These are phyloP conservation scores for Dynastes hyllus DNA, from an alignment of 2,888 invertebrate species.

Conservation along the genomic window DNA sequence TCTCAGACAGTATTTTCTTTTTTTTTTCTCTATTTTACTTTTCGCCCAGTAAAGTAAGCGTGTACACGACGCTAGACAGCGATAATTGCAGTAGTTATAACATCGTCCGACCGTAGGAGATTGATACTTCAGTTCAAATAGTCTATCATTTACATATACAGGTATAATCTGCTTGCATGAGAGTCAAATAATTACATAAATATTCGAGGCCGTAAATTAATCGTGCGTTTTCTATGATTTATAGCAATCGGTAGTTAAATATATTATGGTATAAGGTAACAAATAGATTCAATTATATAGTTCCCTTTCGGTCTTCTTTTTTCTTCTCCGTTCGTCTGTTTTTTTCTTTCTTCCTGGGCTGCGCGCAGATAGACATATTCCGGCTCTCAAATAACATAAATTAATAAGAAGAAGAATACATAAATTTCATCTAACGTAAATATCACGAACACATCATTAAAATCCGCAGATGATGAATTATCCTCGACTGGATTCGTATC, in stretches of 20 bases:
- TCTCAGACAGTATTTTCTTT: too few species aligned
- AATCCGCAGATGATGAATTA: constrained; percentile 33
- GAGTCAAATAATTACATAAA: constrained; percentile 55
- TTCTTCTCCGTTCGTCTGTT: constrained; percentile 4
- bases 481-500: constrained; percentile 15
- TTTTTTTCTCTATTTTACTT: too few species aligned
- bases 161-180: constrained; percentile 58
- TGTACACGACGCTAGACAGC: not conserved
- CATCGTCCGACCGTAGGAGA: constrained; percentile 14
- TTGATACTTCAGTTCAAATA: constrained; percentile 48
- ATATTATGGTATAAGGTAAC: constrained; percentile 52
- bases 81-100: constrained; percentile 26
- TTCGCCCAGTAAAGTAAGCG: too few species aligned
- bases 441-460: constrained; percentile 46
- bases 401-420: constrained; percentile 47
- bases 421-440: constrained; percentile 48
- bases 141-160: constrained; percentile 58
- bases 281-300: constrained; percentile 52
- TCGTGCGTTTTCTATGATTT: constrained; percentile 52
- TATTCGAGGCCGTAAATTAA: constrained; percentile 54
- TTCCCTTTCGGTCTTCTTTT: constrained; percentile 27
- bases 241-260: constrained; percentile 55
- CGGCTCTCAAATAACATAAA: constrained; percentile 49
- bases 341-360: too few species aligned
- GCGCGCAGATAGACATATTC: not conserved